Evolutionary conservation across 2,797 vertebrate genomes (phyloP), one percentile per base, ranked within the genome.

Genomic region (Siniperca obscura): DNA sequence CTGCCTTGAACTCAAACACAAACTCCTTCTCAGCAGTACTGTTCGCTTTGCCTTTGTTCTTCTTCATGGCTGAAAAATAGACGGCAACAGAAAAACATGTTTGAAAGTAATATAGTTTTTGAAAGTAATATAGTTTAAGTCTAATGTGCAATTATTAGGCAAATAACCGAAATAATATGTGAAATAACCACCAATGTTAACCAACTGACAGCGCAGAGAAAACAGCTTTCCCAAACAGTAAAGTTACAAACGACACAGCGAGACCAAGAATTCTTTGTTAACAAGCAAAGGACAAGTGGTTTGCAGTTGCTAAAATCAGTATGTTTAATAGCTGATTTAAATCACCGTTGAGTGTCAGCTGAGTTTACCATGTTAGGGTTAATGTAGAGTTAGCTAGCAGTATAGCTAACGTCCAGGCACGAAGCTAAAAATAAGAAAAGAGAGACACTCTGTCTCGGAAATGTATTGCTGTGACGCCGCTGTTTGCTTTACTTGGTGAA

Each of bases 1-100:
- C 98, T 55, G 96, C 95, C 83, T 71, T 94, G 89, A 99, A 99
- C 82, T 95, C 90, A 87, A 98, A 99, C 17, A 95, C 92, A 89
- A 98, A 99, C 82, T 98, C 97, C 90, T 97, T 97, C 82, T 97
- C 97, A 7, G 87, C 91, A 27, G 84, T 88, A 50, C 56, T 92
- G 83, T 27, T 93, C 27, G 73, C 57, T 89, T 95, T 97, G 60
- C 88, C 94, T 96, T 95, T 97, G 84, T 86, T 96, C 84, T 95
- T 97, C 94, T 98, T 99, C 97, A 98, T 99, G 30, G 44, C 84
- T 92, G 72, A 9, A 84, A 55, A 88, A 57, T 0, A 73, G 0
- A 59, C 22, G 4, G 1, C 3, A 38, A 38, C 1, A 56, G 17
- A 12, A 3, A 25, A 5, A 62, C 4, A 22, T 16, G 0, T 46